phyloP scores from a whole-genome alignment of 2,888 invertebrate species.

The Noctuana brunneofusca region DNA sequence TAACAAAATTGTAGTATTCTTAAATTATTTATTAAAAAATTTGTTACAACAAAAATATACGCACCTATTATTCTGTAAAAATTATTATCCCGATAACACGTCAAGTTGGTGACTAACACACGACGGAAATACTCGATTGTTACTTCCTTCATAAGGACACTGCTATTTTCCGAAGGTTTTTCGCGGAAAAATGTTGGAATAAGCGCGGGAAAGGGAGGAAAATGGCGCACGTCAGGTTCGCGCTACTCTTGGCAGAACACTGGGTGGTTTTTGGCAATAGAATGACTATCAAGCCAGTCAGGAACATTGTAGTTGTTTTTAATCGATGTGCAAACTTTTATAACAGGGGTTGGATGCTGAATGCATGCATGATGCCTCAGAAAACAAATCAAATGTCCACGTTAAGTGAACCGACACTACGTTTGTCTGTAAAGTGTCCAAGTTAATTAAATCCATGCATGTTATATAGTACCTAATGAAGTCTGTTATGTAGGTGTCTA shows the following conservation, averaged over 20 bases:
- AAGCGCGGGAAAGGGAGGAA: conserved; percentile 52
- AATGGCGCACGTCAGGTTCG: conserved; percentile 54
- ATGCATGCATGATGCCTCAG: background rate
- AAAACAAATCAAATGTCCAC: background rate
- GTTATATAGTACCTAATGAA: too few relatives aligned
- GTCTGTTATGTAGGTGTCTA: too few relatives aligned
- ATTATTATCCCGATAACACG: conserved; percentile 69
- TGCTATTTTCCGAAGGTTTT: conserved; percentile 46
- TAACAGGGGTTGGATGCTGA: background rate
- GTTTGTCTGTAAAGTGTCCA: too few relatives aligned
- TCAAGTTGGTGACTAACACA: conserved; percentile 54
- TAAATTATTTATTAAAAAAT: background rate
- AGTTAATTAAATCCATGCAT: too few relatives aligned
- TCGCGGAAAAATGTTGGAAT: conserved; percentile 47
- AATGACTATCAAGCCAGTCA: conserved; percentile 48
- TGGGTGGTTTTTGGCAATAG: conserved; percentile 70
- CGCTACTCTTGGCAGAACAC: conserved; percentile 63
- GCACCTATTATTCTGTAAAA: conserved; percentile 65
- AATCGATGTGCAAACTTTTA: conserved; percentile 28
- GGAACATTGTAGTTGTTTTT: conserved; percentile 44
- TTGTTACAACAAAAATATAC: background rate
- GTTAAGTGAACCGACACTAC: too few relatives aligned
- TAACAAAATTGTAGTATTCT: background rate
- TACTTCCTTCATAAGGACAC: conserved; percentile 74
- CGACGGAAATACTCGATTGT: conserved; percentile 54